Conservation (phyloP, 2,113 vertebrate species). For the Thymallus thymallus region DNA sequence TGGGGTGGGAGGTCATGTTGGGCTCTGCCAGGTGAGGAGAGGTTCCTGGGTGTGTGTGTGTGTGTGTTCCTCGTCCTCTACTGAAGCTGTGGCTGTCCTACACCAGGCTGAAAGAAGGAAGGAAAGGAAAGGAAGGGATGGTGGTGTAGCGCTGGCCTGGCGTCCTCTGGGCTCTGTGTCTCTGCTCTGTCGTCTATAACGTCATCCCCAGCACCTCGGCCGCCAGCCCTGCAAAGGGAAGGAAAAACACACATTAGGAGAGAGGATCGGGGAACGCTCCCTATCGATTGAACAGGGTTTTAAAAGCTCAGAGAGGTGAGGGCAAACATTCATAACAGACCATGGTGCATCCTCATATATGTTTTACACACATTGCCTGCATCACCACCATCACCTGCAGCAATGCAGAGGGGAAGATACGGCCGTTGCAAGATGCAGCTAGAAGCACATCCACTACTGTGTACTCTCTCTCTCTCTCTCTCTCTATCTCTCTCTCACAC, state of each 20-base stretch:
- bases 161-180: neutral
- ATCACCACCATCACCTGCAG: too few species aligned
- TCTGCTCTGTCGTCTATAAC: constrained; percentile 58
- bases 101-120: constrained; percentile 15
- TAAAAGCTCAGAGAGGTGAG: constrained; percentile 47
- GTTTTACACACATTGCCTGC: too few species aligned
- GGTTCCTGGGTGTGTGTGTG: constrained; percentile 7
- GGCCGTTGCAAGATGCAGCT: too few species aligned
- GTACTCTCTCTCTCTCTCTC: too few species aligned
- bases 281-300: constrained; percentile 54
- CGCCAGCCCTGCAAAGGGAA: constrained; percentile 59
- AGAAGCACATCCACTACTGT: too few species aligned
- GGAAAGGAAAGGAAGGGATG: neutral
- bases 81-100: neutral
- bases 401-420: too few species aligned
- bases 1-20: constrained; percentile 68
- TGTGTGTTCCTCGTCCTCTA: too few species aligned
- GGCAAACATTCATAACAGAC: neutral
- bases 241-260: neutral
- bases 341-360: too few species aligned
- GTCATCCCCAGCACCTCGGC: constrained; percentile 59
- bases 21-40: constrained; percentile 32
- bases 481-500: too few species aligned
- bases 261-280: neutral
- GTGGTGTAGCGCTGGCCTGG: neutral